Conservation (phyloP, 2,113 vertebrate genomes). For the Macrotis lagotis region DNA sequence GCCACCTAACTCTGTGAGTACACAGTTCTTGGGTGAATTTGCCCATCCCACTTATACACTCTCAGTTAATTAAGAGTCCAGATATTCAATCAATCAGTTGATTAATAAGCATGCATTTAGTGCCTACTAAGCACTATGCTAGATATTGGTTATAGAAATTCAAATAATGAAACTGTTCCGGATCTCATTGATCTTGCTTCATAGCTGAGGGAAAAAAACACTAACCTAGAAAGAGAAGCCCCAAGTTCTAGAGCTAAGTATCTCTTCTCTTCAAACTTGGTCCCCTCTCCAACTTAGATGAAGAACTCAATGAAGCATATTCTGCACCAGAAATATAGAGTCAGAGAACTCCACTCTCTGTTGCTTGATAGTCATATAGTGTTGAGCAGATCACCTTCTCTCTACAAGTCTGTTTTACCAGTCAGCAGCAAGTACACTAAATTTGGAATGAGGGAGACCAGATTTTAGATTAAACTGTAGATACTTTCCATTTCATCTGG, state of each 20-base stretch:
- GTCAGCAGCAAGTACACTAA: neutral
- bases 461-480: neutral
- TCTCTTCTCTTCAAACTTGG: neutral
- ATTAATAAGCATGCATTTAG: neutral
- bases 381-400: neutral
- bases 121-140: neutral
- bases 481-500: neutral
- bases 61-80: neutral
- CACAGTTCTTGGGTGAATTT: neutral
- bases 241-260: neutral
- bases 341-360: neutral
- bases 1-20: slow-evolving; percentile 16
- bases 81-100: neutral
- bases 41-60: neutral
- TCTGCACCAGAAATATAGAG: neutral
- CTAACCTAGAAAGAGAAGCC: neutral
- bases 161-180: neutral
- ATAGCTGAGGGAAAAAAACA: neutral
- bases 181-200: neutral
- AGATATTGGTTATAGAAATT: neutral
- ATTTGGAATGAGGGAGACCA: neutral
- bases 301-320: neutral
- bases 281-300: too few species aligned
- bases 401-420: neutral
- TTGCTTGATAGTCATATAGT: neutral